phyloP scores from a whole-genome alignment of 2,113 vertebrate species.

The Nerophis lumbriciformis region DNA sequence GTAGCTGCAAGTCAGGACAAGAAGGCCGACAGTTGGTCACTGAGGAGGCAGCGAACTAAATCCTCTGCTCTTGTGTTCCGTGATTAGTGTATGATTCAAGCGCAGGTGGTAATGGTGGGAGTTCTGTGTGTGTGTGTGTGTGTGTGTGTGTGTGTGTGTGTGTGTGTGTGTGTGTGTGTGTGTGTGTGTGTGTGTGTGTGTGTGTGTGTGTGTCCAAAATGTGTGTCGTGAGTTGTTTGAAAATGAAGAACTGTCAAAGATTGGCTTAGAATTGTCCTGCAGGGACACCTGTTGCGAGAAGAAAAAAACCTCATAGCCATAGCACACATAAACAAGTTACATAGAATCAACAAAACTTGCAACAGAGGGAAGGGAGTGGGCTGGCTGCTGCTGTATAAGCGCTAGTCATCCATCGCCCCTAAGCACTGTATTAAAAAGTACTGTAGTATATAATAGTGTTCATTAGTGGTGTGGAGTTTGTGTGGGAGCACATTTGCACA shows the following conservation, averaged over 20 bases:
- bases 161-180: background rate
- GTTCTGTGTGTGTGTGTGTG: background rate
- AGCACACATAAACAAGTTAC: too few species aligned
- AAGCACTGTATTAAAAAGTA: too few species aligned
- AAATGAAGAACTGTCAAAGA: background rate
- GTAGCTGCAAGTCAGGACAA: constrained; percentile 62
- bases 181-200: background rate
- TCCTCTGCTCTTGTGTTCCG: constrained; percentile 46
- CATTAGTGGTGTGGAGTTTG: too few species aligned
- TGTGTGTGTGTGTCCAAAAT: background rate
- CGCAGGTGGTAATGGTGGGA: constrained; percentile 43
- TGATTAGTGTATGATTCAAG: constrained; percentile 54
- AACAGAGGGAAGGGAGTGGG: too few species aligned
- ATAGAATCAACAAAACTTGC: too few species aligned
- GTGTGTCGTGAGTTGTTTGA: constrained; percentile 4
- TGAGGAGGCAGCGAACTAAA: constrained; percentile 44
- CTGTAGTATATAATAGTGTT: too few species aligned
- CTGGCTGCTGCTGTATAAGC: too few species aligned
- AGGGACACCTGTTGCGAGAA: too few species aligned
- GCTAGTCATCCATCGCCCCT: too few species aligned
- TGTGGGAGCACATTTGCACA: too few species aligned
- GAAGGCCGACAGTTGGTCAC: constrained; percentile 50
- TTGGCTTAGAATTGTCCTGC: background rate
- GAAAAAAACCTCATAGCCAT: too few species aligned
- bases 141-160: background rate